Conservation (phyloP, 2,888 invertebrate species). For the Notocelia uddmanniana region DNA sequence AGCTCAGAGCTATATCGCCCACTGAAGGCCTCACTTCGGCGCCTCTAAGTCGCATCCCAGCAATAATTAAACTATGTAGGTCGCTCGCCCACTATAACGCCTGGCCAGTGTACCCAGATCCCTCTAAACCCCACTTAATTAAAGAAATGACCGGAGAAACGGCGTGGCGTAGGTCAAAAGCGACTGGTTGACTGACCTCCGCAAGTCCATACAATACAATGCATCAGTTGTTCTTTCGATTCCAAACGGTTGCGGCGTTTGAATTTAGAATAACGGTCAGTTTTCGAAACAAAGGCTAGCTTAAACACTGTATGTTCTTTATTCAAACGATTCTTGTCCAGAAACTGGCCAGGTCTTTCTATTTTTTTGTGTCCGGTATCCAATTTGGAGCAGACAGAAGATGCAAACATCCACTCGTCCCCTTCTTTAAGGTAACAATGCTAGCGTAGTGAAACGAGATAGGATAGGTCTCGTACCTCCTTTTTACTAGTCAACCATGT, state of each 20-base stretch:
- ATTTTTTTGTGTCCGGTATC: not conserved
- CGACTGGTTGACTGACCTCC: slow-evolving; percentile 45
- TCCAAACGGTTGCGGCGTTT: slow-evolving; percentile 64
- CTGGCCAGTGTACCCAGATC: slow-evolving; percentile 62
- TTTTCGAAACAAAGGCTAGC: slow-evolving; percentile 11
- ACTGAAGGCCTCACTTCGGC: slow-evolving; percentile 70
- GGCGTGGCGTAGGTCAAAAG: slow-evolving; percentile 38
- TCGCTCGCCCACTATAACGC: slow-evolving; percentile 74
- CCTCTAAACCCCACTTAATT: slow-evolving; percentile 63
- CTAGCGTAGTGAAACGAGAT: no score
- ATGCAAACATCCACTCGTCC: not conserved
- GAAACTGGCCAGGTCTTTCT: not conserved
- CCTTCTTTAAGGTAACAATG: not conserved
- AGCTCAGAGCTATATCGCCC: slow-evolving; percentile 58
- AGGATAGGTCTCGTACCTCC: not conserved
- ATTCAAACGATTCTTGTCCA: not conserved
- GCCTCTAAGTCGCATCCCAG: slow-evolving; percentile 79
- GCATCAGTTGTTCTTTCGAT: slow-evolving; percentile 63
- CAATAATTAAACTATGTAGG: slow-evolving; percentile 83
- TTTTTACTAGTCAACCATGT: not conserved
- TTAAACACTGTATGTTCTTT: slow-evolving; percentile 4
- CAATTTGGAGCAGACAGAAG: not conserved
- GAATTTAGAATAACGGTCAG: slow-evolving; percentile 48
- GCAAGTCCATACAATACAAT: no score
- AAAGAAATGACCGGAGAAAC: slow-evolving; percentile 47